Conservation (phyloP, 2,113 vertebrate species). For the Calypte anna region DNA sequence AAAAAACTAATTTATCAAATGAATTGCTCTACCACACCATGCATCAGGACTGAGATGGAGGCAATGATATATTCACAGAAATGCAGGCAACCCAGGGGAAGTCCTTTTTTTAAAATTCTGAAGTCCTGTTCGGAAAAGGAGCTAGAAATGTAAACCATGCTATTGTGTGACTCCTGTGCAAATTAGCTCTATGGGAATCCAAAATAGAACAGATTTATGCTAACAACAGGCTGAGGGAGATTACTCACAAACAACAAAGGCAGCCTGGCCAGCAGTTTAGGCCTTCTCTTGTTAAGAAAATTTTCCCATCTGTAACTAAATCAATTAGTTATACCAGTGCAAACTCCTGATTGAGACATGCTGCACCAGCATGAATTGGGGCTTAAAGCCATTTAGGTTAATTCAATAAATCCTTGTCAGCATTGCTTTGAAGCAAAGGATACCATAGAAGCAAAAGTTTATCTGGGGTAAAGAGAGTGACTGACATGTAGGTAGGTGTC, state of each 20-base stretch:
- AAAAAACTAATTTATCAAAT: neutral
- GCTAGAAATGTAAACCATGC: conserved; percentile 35
- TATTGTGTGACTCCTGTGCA: conserved; percentile 14
- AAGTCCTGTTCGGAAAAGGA: neutral
- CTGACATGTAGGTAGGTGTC: conserved; percentile 8
- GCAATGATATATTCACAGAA: conserved; percentile 6
- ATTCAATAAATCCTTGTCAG: conserved; percentile 69
- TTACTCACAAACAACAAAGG: conserved; percentile 67
- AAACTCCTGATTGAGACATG: conserved; percentile 64
- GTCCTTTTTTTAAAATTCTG: neutral
- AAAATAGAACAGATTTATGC: conserved; percentile 65
- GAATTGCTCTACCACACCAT: neutral
- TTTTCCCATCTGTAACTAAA: conserved; percentile 68
- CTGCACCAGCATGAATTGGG: conserved; percentile 67
- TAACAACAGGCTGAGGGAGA: conserved; percentile 50
- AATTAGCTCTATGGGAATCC: conserved; percentile 50
- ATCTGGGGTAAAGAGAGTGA: conserved; percentile 41
- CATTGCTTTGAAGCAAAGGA: conserved; percentile 57
- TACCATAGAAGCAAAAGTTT: conserved; percentile 49
- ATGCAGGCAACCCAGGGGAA: neutral
- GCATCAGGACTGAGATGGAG: neutral
- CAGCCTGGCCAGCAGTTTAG: conserved; percentile 60
- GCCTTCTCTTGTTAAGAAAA: conserved; percentile 66
- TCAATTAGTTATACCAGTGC: conserved; percentile 69
- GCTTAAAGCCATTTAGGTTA: conserved; percentile 72